A percentile compares a stretch with the other conserved stretches of the same genome.
These are phyloP conservation scores for Lymantria dispar DNA, from an alignment of 2,888 invertebrate genomes.

Conservation along the genomic window DNA sequence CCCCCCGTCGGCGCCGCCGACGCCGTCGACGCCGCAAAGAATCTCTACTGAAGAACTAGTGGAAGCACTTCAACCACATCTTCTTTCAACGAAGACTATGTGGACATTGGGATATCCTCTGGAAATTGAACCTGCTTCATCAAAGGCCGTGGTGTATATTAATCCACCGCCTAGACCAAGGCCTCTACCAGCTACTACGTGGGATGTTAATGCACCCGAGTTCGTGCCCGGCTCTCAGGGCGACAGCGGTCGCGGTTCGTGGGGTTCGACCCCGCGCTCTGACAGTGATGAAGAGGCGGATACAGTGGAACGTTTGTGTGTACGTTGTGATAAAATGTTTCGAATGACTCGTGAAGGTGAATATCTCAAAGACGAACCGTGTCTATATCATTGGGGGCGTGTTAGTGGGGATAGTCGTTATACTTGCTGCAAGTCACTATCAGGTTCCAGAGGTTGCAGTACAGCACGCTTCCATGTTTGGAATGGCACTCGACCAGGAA, in stretches of 20 bases:
- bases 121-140: constrained; percentile 83
- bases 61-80: constrained; percentile 82
- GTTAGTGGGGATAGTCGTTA: constrained; percentile 81
- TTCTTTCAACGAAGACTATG: constrained; percentile 84
- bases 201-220: constrained; percentile 87
- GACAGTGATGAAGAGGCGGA: constrained; percentile 82
- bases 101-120: constrained; percentile 88
- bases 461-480: constrained; percentile 88
- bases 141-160: constrained; percentile 85
- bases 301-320: constrained; percentile 84
- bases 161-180: constrained; percentile 75
- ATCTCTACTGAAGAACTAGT: constrained; percentile 82
- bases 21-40: constrained; percentile 75
- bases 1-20: constrained; percentile 72
- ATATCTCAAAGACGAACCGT: constrained; percentile 88
- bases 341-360: constrained; percentile 86
- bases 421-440: constrained; percentile 84
- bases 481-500: constrained; percentile 86
- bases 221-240: constrained; percentile 84
- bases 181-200: constrained; percentile 57
- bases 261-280: constrained; percentile 80
- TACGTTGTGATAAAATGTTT: constrained; percentile 88
- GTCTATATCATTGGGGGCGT: constrained; percentile 95
- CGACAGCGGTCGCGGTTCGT: constrained; percentile 80
- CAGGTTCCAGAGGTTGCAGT: constrained; percentile 85